Evolutionary conservation across 2,888 invertebrate species (phyloP).

Genomic region (Chorisops tibialis): DNA sequence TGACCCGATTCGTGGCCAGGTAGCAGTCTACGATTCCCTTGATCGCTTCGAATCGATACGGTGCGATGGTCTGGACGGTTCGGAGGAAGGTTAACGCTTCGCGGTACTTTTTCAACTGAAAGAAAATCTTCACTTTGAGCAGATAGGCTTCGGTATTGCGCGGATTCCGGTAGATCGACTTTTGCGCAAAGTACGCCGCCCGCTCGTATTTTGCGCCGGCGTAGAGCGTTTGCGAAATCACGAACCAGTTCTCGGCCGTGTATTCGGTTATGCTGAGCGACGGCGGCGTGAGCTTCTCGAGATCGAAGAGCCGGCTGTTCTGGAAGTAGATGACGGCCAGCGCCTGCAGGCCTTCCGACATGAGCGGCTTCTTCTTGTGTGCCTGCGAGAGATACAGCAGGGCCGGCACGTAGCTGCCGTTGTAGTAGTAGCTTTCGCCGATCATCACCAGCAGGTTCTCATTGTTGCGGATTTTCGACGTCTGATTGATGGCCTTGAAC

Average conservation of each 20-base stretch:
- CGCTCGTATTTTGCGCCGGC: slow-evolving; percentile 59
- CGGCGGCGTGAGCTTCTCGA: slow-evolving; percentile 59
- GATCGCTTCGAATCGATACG: slow-evolving; percentile 62
- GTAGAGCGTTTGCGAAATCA: slow-evolving; percentile 68
- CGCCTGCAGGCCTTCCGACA: slow-evolving; percentile 61
- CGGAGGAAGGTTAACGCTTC: slow-evolving; percentile 45
- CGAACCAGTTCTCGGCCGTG: slow-evolving; percentile 70
- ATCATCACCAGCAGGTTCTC: slow-evolving; percentile 64
- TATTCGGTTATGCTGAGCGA: slow-evolving; percentile 51
- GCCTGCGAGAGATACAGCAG: slow-evolving; percentile 54
- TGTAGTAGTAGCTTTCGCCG: slow-evolving; percentile 69
- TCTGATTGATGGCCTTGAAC: slow-evolving; percentile 65
- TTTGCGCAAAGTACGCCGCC: slow-evolving; percentile 70
- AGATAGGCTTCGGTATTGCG: slow-evolving; percentile 70
- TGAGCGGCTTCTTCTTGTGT: slow-evolving; percentile 55
- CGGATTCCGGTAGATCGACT: slow-evolving; percentile 64
- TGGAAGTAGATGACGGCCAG: slow-evolving; percentile 61
- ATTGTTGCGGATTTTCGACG: slow-evolving; percentile 64
- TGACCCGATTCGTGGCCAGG: slow-evolving; percentile 61
- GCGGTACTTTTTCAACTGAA: slow-evolving; percentile 43
- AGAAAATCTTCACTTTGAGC: slow-evolving; percentile 58
- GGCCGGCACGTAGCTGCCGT: slow-evolving; percentile 68
- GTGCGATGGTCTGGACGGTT: slow-evolving; percentile 43
- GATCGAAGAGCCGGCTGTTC: slow-evolving; percentile 59
- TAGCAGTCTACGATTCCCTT: slow-evolving; percentile 76